phyloP scores from a whole-genome alignment of 2,113 vertebrate species.

The Morone saxatilis region DNA sequence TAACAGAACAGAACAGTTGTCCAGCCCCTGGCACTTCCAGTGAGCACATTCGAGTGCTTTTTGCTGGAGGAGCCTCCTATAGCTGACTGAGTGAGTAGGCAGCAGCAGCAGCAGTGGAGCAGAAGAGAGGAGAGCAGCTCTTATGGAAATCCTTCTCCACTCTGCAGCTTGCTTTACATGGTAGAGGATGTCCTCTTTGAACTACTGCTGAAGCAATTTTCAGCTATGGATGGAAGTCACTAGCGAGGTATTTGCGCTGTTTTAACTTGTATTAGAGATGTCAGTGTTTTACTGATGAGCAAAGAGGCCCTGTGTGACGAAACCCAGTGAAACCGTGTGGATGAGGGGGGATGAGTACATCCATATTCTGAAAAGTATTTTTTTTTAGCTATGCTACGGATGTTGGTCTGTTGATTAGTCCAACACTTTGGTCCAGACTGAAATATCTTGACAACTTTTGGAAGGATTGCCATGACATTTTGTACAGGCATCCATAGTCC shows the following conservation, averaged over 20 bases:
- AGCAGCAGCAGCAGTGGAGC: constrained; percentile 70
- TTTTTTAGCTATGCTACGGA: background rate
- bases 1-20: constrained; percentile 77
- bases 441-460: background rate
- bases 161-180: constrained; percentile 49
- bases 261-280: constrained; percentile 16
- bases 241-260: constrained; percentile 22
- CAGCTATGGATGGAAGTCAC: constrained; percentile 19
- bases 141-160: constrained; percentile 67
- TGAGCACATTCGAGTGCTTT: constrained; percentile 73
- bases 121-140: constrained; percentile 70
- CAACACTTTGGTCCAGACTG: background rate
- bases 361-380: background rate
- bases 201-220: constrained; percentile 52
- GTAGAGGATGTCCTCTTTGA: constrained; percentile 54
- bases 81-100: constrained; percentile 74
- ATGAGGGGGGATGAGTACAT: background rate
- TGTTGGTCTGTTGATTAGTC: background rate
- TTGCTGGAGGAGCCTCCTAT: constrained; percentile 75
- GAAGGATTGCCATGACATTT: background rate
- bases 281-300: constrained; percentile 32
- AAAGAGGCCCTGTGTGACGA: constrained; percentile 30
- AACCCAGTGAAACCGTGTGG: constrained; percentile 37
- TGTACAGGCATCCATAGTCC: no score
- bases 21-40: constrained; percentile 73